phyloP scores from a whole-genome alignment of 2,888 invertebrate species.

The Spisula solida region DNA sequence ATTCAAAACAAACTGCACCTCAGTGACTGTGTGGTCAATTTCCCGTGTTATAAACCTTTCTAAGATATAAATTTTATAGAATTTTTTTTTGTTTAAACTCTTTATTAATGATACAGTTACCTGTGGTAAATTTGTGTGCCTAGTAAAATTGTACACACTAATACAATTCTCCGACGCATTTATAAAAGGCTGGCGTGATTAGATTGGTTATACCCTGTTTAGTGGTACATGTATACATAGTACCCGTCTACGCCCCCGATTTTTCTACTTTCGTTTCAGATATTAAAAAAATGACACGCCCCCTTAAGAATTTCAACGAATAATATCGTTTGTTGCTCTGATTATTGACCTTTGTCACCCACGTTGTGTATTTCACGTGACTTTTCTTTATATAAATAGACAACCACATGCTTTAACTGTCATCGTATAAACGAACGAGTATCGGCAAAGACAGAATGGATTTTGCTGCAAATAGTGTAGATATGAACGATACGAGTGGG shows the following conservation, averaged over 20 bases:
- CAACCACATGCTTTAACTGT: conserved; percentile 15
- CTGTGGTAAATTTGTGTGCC: too few species aligned
- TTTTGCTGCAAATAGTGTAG: background rate
- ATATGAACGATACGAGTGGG: conserved; percentile 54
- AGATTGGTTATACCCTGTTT: too few species aligned
- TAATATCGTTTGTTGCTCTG: conserved; percentile 13
- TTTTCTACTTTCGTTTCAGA: conserved; percentile 42
- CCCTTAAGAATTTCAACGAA: background rate
- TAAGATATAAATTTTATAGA: too few species aligned
- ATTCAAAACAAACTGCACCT: too few species aligned
- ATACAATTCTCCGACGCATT: too few species aligned
- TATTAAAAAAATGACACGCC: background rate
- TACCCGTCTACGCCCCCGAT: background rate
- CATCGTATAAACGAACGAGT: background rate
- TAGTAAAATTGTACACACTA: too few species aligned
- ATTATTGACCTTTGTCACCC: conserved; percentile 33
- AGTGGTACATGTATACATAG: too few species aligned
- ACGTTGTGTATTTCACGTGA: conserved; percentile 46
- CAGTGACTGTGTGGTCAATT: too few species aligned
- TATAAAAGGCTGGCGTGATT: too few species aligned
- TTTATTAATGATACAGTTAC: too few species aligned
- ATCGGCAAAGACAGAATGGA: background rate
- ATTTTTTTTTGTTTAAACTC: too few species aligned
- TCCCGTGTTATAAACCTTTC: too few species aligned
- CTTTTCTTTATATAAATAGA: conserved; percentile 47